Base-by-base conservation (phyloP, 2,113 vertebrate genomes). In the Camelus dromedarius region DNA sequence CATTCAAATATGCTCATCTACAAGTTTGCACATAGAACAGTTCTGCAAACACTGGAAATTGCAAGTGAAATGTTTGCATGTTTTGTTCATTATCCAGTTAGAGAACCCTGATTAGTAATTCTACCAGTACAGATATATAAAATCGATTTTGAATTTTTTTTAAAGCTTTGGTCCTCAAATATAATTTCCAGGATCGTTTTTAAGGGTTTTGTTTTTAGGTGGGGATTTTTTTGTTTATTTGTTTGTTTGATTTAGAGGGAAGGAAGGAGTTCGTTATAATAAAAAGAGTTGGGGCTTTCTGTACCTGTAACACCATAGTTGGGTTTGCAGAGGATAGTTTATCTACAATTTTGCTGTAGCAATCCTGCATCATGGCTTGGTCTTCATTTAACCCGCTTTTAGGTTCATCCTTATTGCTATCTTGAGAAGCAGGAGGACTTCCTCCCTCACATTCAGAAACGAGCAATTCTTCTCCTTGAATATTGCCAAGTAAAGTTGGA, bases 331-430 rank as follows among this genome's bases (percentile, higher is more conserved):
- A 97, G 8, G 99, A 99, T 42, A 99, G 98, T 69, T 99, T 99
- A 95, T 99, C 99, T 54, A 99, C 99, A 3, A 99, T 99, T 98
- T 99, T 99, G 99, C 99, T 99, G 98, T 99, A 99, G 97, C 99
- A 99, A 96, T 99, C 99, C 97, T 99, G 99, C 99, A 99, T 99
- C 99, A 99, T 99, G 75, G 99, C 99, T 98, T 99, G 99, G 97
- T 99, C 99, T 97, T 99, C 99, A 97, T 99, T 99, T 85, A 99
- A 99, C 75, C 99, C 99, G 97, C 98, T 98, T 86, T 99, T 98
- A 20, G 99, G 98, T 88, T 99, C 99, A 22, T 99, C 99, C 82
- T 98, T 99, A 32, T 88, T 98, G 54, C 98, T 99, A 75, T 99
- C 99, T 89, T 99, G 99, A 92, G 99, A 99, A 92, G 98, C 97